Conservation (phyloP, 2,888 invertebrate species). For the Drosophila paracracens region DNA sequence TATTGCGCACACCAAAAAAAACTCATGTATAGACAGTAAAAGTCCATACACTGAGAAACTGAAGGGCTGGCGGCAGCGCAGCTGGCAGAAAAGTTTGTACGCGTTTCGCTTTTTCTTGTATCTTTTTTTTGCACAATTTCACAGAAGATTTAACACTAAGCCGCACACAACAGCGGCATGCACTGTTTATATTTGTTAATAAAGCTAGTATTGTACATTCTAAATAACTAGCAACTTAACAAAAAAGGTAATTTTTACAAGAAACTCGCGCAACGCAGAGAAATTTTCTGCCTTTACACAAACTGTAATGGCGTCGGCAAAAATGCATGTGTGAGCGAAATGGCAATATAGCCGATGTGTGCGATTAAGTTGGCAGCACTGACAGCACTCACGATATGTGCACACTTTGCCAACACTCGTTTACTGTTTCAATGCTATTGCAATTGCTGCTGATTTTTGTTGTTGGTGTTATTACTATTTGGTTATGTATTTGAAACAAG, state of each 20-base stretch:
- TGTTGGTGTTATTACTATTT: constrained; percentile 58
- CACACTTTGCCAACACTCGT: constrained; percentile 64
- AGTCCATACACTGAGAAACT: constrained; percentile 33
- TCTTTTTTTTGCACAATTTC: constrained; percentile 47
- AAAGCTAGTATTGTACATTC: constrained; percentile 57
- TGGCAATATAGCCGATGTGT: constrained; percentile 53
- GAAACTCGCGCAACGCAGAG: constrained; percentile 73
- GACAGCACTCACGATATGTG: constrained; percentile 50
- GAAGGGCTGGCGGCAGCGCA: constrained; percentile 54
- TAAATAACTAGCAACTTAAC: constrained; percentile 61
- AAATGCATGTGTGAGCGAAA: constrained; percentile 81
- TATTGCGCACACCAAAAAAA: constrained; percentile 23
- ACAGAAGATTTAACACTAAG: constrained; percentile 39
- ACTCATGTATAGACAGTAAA: constrained; percentile 26
- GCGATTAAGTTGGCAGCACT: constrained; percentile 67
- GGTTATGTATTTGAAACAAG: constrained; percentile 67
- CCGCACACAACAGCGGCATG: constrained; percentile 29
- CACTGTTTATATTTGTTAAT: constrained; percentile 35
- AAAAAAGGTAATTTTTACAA: constrained; percentile 55
- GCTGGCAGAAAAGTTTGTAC: constrained; percentile 60
- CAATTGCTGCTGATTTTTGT: constrained; percentile 29
- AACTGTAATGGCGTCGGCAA: constrained; percentile 85
- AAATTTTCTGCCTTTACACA: constrained; percentile 81
- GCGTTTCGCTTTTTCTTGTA: constrained; percentile 33
- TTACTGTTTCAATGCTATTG: constrained; percentile 38